Percentiles rank a stretch among this genome's conserved stretches.
Evolutionary conservation across 2,888 invertebrate genomes (phyloP).

Genomic region (Ommatoiulus sabulosus): DNA sequence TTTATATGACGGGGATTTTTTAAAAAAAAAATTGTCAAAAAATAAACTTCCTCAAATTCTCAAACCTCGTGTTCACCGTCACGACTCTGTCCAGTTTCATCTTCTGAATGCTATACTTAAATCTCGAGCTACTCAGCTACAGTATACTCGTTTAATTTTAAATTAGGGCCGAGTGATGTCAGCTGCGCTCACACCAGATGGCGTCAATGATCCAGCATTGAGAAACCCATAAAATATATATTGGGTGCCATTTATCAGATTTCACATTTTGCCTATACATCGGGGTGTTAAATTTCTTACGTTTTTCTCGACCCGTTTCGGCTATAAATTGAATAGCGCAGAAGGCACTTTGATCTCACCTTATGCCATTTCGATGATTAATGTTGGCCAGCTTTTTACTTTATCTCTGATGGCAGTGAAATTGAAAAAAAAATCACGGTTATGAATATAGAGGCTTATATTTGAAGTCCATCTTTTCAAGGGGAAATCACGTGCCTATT

Average conservation of each 20-base stretch:
- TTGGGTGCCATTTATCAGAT: slow-evolving; percentile 43
- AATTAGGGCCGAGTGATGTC: slow-evolving; percentile 28
- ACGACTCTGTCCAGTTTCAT: too few species aligned
- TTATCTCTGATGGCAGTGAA: background rate
- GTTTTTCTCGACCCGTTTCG: background rate
- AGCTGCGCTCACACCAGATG: slow-evolving; percentile 8
- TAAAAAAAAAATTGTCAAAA: too few species aligned
- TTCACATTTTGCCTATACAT: slow-evolving; percentile 43
- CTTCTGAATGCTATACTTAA: background rate
- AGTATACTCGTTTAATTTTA: too few species aligned
- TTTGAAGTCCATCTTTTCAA: background rate
- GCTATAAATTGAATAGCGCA: background rate
- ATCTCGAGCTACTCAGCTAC: background rate
- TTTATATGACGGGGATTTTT: too few species aligned
- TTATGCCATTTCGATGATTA: slow-evolving; percentile 29
- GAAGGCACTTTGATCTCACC: slow-evolving; percentile 43
- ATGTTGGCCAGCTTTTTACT: background rate
- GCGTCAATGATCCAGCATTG: slow-evolving; percentile 6
- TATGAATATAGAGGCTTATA: background rate
- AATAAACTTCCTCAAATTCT: too few species aligned
- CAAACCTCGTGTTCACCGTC: too few species aligned
- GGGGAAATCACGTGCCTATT: background rate
- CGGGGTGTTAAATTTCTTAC: slow-evolving; percentile 13
- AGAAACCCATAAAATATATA: slow-evolving; percentile 43
- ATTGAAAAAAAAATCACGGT: background rate